Percentiles rank a stretch among this genome's conserved stretches.
These are phyloP conservation scores for Aphodius granarius DNA, from an alignment of 2,888 invertebrate species.

Conservation along the genomic window DNA sequence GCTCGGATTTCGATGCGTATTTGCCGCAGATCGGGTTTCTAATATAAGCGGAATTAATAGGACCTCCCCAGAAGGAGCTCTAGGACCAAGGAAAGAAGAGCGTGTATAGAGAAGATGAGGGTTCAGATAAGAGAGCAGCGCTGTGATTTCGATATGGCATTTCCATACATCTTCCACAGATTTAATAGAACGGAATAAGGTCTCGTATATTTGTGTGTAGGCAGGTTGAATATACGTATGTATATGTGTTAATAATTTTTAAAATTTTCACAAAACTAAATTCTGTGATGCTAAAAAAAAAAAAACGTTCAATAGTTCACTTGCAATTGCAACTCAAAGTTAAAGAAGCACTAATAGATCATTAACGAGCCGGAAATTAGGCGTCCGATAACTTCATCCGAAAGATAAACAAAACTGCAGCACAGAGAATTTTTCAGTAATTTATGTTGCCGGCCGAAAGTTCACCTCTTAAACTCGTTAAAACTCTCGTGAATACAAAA, in stretches of 20 bases:
- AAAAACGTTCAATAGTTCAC: not conserved
- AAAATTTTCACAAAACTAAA: no score
- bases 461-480: not conserved
- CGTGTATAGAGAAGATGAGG: not conserved
- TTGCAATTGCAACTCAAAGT: not conserved
- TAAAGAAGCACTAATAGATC: not conserved
- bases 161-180: not conserved
- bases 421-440: not conserved
- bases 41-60: not conserved
- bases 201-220: not conserved
- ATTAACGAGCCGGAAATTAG: not conserved
- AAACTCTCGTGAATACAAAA: not conserved
- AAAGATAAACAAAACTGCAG: not conserved
- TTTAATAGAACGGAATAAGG: not conserved
- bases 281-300: no score
- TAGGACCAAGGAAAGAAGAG: not conserved
- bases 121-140: not conserved
- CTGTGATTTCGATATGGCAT: not conserved
- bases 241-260: no score
- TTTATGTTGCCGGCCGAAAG: not conserved
- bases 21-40: not conserved
- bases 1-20: not conserved
- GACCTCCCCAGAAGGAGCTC: not conserved
- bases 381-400: not conserved
- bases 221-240: no score